Conservation (phyloP, 2,113 vertebrate genomes). For the Labeo rohita region DNA sequence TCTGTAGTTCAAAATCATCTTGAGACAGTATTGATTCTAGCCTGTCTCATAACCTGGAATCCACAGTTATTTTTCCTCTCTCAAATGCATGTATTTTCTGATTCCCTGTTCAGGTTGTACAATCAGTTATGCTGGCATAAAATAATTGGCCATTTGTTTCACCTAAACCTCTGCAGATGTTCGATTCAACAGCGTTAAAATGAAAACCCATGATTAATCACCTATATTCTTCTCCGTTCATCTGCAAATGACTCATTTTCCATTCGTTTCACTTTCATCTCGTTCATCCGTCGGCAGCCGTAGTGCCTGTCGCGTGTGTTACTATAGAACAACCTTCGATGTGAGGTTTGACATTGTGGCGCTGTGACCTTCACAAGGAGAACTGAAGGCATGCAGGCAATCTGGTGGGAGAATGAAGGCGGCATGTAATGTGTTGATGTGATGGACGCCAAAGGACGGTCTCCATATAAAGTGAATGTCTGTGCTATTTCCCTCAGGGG, state of each 20-base stretch:
- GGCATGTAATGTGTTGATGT: background rate
- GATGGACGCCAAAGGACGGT: slow-evolving; percentile 21
- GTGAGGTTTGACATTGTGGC: slow-evolving; percentile 33
- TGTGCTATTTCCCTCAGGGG: background rate
- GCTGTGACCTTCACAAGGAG: slow-evolving; percentile 57
- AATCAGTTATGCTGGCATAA: slow-evolving; percentile 8
- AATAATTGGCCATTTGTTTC: background rate
- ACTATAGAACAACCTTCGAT: background rate
- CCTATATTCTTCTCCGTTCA: background rate
- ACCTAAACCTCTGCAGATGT: background rate
- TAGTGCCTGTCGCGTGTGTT: background rate
- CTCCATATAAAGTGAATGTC: slow-evolving; percentile 29
- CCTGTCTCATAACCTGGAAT: background rate
- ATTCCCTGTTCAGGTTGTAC: background rate
- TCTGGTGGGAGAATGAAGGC: slow-evolving; percentile 23
- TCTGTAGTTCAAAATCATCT: background rate
- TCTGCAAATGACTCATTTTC: slow-evolving; percentile 23
- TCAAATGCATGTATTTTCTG: background rate
- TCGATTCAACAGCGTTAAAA: slow-evolving; percentile 8
- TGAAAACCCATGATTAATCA: slow-evolving; percentile 7
- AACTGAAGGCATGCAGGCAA: slow-evolving; percentile 7
- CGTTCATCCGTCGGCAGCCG: background rate
- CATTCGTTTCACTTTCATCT: slow-evolving; percentile 22
- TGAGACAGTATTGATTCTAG: slow-evolving; percentile 10
- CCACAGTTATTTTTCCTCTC: background rate